Base-by-base conservation (phyloP, 2,888 invertebrate genomes). In the Caenorhabditis becei region DNA sequence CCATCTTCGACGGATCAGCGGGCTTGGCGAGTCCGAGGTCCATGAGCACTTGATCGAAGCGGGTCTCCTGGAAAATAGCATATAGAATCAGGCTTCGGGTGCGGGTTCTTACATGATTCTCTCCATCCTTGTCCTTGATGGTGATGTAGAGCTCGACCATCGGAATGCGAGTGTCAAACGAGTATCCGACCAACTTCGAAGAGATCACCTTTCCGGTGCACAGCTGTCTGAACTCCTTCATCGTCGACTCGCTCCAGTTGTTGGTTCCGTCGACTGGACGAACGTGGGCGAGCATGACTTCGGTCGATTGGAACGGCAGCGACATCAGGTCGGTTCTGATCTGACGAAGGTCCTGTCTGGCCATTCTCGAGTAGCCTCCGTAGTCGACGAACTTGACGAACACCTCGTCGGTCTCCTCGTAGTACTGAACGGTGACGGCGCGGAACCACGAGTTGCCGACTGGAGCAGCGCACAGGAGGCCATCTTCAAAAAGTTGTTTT, bases 261-360 rank as follows among this genome's bases (percentile, higher is more conserved):
- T 72, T 72, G 10, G 88, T 89, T 53, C 87, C 94, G 91, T 94
- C 94, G 74, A 94, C 93, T 72, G 96, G 95, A 92, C 94, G 94
- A 88, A 97, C 94, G 92, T 96, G 95, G n/a, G 96, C 96, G 91
- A 99, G 93, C 91, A 95, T 94, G 91, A 97, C 96, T 93, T 99
- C 98, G 61, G 96, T 95, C 75, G 97, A 96, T 94, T 98, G 97
- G 94, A 98, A 98, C 67, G 98, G 98, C 92, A 97, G 93, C 77
- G 94, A 93, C 94, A 97, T 95, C 92, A 96, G 97, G 92, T 98
- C 97, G 69, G 94, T 94, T 89, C 96, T 92, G 86, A 99, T 97
- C 93, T 97, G 97, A 91, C 96, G 94, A 91, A 98, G 94, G 86
- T 94, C 94, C 71, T 94, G 93, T 87, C 95, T 94, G 88, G 94